Conservation (phyloP, 2,888 invertebrate species). For the Heliconius charithonia region DNA sequence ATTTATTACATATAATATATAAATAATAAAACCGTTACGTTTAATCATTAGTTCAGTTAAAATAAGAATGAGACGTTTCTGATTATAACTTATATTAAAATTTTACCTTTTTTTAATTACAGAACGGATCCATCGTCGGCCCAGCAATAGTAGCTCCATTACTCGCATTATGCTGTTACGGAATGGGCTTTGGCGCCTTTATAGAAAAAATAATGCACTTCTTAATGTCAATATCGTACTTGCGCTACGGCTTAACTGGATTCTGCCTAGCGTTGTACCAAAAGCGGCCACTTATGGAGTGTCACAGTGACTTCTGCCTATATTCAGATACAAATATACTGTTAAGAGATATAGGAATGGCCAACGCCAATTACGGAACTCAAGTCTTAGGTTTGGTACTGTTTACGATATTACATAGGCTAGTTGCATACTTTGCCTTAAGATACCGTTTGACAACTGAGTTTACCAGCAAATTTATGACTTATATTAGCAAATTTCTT, state of each 20-base stretch:
- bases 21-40: no score
- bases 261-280: slow-evolving; percentile 84
- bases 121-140: slow-evolving; percentile 85
- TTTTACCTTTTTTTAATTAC: slow-evolving; percentile 15
- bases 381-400: slow-evolving; percentile 83
- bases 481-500: slow-evolving; percentile 81
- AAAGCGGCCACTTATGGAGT: slow-evolving; percentile 84
- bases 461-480: slow-evolving; percentile 81
- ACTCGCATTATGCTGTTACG: slow-evolving; percentile 84
- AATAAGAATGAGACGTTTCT: no score
- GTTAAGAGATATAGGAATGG: slow-evolving; percentile 86
- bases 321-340: slow-evolving; percentile 85
- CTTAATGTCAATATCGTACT: slow-evolving; percentile 84
- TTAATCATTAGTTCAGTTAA: no score
- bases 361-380: slow-evolving; percentile 71
- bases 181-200: slow-evolving; percentile 84
- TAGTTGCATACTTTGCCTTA: slow-evolving; percentile 83
- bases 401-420: slow-evolving; percentile 83
- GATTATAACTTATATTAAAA: background rate
- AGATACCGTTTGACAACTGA: slow-evolving; percentile 83
- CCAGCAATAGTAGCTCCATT: slow-evolving; percentile 83
- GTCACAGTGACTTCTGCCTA: slow-evolving; percentile 80
- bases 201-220: slow-evolving; percentile 82
- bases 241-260: slow-evolving; percentile 88
- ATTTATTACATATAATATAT: no score